These are phyloP conservation scores for Aulostomus chinensis DNA, from an alignment of 2,797 vertebrate species.

Conservation along the genomic window DNA sequence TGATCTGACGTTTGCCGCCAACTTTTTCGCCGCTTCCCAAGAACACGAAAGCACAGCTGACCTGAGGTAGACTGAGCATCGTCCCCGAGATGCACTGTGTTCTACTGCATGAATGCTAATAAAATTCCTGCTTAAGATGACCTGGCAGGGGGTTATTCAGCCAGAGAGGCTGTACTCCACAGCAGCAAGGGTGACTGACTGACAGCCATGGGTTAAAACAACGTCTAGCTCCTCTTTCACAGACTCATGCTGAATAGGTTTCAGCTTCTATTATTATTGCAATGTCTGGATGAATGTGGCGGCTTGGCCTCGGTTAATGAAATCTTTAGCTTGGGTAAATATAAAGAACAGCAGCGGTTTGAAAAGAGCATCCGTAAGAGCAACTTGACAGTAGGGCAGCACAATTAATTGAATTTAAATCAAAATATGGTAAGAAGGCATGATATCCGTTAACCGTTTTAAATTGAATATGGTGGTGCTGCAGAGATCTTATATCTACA, in stretches of 20 bases:
- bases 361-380: too few species aligned
- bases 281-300: constrained; percentile 7
- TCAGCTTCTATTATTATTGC: constrained; percentile 31
- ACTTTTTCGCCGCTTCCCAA: too few species aligned
- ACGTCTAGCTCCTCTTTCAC: constrained; percentile 56
- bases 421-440: too few species aligned
- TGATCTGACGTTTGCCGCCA: constrained; percentile 14
- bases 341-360: neutral
- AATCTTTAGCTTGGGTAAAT: constrained; percentile 9
- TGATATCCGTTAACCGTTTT: too few species aligned
- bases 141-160: constrained; percentile 58
- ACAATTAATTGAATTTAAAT: too few species aligned
- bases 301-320: constrained; percentile 16
- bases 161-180: constrained; percentile 37
- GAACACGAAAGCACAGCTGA: too few species aligned
- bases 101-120: constrained; percentile 64
- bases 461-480: too few species aligned
- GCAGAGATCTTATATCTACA: too few species aligned
- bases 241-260: constrained; percentile 25
- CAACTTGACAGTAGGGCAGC: too few species aligned
- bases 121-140: constrained; percentile 55
- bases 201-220: constrained; percentile 61
- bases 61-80: constrained; percentile 1
- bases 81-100: constrained; percentile 9
- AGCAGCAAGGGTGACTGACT: constrained; percentile 38